phyloP scores from a whole-genome alignment of 2,797 vertebrate species.

The Centropyge bicolor region DNA sequence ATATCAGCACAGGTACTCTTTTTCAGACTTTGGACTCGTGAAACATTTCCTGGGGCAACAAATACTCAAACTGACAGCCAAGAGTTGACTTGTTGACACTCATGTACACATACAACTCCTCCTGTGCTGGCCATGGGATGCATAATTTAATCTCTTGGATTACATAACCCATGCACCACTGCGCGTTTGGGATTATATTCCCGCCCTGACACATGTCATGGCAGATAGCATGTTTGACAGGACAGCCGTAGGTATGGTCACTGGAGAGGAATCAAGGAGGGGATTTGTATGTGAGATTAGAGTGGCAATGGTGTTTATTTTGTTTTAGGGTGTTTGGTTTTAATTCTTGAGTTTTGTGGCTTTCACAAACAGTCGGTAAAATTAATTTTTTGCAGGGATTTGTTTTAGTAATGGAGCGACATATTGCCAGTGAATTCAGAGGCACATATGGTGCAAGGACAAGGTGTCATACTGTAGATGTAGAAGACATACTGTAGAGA shows the following conservation, averaged over 20 bases:
- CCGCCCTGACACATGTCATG: constrained; percentile 38
- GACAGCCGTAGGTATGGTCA: constrained; percentile 28
- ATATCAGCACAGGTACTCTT: not conserved
- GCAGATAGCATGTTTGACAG: constrained; percentile 39
- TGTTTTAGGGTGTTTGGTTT: constrained; percentile 35
- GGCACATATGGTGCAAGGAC: constrained; percentile 41
- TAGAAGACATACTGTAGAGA: not conserved
- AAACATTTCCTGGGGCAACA: not conserved
- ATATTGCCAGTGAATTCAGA: not conserved
- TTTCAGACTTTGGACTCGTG: not conserved
- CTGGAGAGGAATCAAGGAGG: constrained; percentile 14
- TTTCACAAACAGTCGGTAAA: not conserved
- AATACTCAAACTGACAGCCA: not conserved
- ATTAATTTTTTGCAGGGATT: not conserved
- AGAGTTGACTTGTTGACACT: not conserved
- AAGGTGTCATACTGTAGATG: not conserved
- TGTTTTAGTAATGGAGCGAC: not conserved
- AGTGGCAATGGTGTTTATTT: constrained; percentile 23
- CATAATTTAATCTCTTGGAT: constrained; percentile 62
- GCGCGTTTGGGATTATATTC: constrained; percentile 52
- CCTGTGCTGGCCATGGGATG: not conserved
- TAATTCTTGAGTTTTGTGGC: not conserved
- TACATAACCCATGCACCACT: constrained; percentile 39
- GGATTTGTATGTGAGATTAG: constrained; percentile 44
- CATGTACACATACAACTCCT: not conserved